Base-by-base conservation (phyloP, 2,888 invertebrate genomes). In the Drosophila tripunctata region DNA sequence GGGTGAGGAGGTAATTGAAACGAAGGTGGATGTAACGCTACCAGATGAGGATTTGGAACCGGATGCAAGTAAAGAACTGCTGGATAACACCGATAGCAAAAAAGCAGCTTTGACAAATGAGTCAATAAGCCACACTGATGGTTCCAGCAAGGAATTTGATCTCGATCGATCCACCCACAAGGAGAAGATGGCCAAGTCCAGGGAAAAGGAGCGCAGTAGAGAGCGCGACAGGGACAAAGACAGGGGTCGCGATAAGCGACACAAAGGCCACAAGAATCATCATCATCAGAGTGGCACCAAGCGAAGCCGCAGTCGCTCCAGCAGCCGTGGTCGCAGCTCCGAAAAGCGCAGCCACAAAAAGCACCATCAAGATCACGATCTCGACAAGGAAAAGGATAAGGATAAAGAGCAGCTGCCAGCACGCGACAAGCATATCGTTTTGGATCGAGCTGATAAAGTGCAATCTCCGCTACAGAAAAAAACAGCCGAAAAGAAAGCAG, bases 1-100 rank as follows among this genome's bases (percentile, higher is more conserved):
- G 92, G 98, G 98, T 41, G 97, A 96, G 91, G 94, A 95, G 90
- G 94, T 93, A 41, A 94, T 95, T 89, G 94, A 94, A 90, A 93
- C 93, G 35, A 94, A 94, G 71, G 90, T 94, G 47, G 94, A 94
- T 79, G 93, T 93, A 3, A 85, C 89, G 4, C 93, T 94, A 2
- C 93, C 94, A 0, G 94, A 95, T 0, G 94, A 94, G 76, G 54
- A 67, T 30, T 6, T 57, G 7, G 54, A 57, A 2, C 4, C 19
- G 14, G 45, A 47, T n/a, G 8, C 38, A 17, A 40, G 2, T 15
- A 63, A 66, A 36, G 31, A 65, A 6, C 10, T 17, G 4, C 5
- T 41, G 1, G 61, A 65, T 3, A 57, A 45, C 7, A 33, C 14
- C 2, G 52, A 66, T 15, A 47, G 44, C 4, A 72, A 57, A 27